phyloP scores from a whole-genome alignment of 1,140 invertebrate genomes.

The Aphis gossypii region DNA sequence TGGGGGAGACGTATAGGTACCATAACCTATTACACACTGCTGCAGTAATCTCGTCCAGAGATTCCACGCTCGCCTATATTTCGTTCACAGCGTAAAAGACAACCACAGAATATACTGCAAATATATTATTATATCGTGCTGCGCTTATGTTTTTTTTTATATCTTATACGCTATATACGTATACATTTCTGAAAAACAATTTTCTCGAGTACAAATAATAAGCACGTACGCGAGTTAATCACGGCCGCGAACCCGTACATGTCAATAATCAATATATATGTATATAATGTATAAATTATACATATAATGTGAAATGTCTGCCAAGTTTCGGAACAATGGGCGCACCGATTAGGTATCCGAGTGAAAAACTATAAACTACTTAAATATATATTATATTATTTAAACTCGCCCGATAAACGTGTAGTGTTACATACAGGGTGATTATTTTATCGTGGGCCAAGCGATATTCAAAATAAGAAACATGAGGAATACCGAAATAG shows the following conservation, averaged over 20 bases:
- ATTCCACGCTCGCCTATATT: background rate
- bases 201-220: slow-evolving; percentile 5
- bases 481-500: background rate
- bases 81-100: background rate
- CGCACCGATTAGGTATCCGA: background rate
- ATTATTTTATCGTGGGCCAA: background rate
- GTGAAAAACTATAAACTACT: slow-evolving; percentile 14
- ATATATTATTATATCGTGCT: background rate
- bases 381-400: background rate
- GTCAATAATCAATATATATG: background rate
- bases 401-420: background rate
- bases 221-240: background rate
- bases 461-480: background rate
- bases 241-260: background rate
- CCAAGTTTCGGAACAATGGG: slow-evolving; percentile 4
- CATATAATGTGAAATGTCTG: background rate
- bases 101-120: background rate
- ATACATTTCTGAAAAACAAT: background rate
- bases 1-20: too few relatives aligned
- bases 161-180: background rate
- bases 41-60: background rate
- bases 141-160: background rate
- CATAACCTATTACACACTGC: too few relatives aligned
- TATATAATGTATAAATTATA: background rate
- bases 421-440: background rate